Evolutionary conservation across 2,888 invertebrate species (phyloP).

Genomic region (Nomada ferruginata): DNA sequence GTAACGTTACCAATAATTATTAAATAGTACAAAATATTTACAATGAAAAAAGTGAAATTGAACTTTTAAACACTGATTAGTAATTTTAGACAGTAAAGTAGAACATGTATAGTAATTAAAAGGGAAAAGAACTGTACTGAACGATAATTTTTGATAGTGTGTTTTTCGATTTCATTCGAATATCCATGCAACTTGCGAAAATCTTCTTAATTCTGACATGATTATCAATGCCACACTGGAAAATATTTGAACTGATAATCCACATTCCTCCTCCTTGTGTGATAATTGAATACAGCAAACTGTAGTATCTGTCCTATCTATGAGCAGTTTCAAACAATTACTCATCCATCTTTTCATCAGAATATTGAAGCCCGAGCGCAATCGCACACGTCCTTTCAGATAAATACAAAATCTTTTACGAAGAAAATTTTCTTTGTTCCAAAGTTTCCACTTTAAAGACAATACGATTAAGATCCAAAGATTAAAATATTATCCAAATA

Average conservation of each 20-base stretch:
- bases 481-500: too few species aligned
- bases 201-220: conserved; percentile 29
- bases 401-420: too few species aligned
- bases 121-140: background rate
- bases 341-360: conserved; percentile 15
- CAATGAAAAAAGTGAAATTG: too few species aligned
- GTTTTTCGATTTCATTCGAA: conserved; percentile 14
- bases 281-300: conserved; percentile 43
- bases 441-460: background rate
- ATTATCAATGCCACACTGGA: conserved; percentile 26
- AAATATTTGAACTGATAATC: conserved; percentile 49
- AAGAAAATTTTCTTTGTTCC: background rate
- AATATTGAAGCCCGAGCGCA: background rate
- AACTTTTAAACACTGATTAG: background rate
- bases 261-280: conserved; percentile 20
- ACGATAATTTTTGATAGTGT: background rate
- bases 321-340: conserved; percentile 28
- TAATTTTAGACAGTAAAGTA: too few species aligned
- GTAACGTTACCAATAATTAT: too few species aligned
- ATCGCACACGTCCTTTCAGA: background rate
- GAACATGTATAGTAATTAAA: background rate
- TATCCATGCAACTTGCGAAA: background rate
- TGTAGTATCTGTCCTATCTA: conserved; percentile 26
- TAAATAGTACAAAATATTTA: too few species aligned
- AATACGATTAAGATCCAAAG: too few species aligned